Evolutionary conservation across 2,113 vertebrate genomes (phyloP).

Genomic region (Thymallus thymallus): DNA sequence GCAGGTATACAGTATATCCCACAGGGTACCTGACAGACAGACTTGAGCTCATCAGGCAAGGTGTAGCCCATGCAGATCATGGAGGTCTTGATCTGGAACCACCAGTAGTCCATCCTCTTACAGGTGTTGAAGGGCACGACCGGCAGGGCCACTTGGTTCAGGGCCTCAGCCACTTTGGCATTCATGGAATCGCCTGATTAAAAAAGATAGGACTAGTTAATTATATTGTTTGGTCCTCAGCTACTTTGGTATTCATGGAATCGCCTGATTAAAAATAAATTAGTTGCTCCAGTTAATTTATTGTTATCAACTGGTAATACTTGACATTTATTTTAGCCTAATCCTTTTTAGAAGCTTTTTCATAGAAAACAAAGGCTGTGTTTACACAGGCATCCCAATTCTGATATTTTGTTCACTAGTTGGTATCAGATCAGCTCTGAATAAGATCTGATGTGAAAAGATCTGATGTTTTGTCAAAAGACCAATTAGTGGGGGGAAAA

Average conservation of each 20-base stretch:
- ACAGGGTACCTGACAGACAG: constrained; percentile 70
- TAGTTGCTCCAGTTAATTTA: not conserved
- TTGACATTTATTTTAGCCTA: not conserved
- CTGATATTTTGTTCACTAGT: too few relatives aligned
- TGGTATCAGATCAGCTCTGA: too few relatives aligned
- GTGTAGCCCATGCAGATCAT: constrained; percentile 78
- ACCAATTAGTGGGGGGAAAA: too few relatives aligned
- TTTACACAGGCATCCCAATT: too few relatives aligned
- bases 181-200: constrained; percentile 64
- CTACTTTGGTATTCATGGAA: constrained; percentile 62
- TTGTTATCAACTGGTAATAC: not conserved
- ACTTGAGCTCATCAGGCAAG: constrained; percentile 74
- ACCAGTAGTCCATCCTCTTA: constrained; percentile 77
- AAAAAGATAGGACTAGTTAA: not conserved
- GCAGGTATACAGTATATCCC: not conserved
- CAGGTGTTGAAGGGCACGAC: constrained; percentile 72
- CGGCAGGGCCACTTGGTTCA: constrained; percentile 76
- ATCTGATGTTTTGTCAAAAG: too few relatives aligned
- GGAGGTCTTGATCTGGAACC: constrained; percentile 78
- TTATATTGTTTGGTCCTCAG: constrained; percentile 47
- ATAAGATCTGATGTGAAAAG: too few relatives aligned
- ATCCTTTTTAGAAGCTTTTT: not conserved
- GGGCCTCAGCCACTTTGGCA: constrained; percentile 64
- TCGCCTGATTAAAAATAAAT: constrained; percentile 52
- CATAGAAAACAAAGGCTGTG: too few relatives aligned